Percentiles rank a stretch among this genome's conserved stretches.
Evolutionary conservation across 2,888 invertebrate genomes (phyloP).

Genomic region (Neocrepidodera transversa): DNA sequence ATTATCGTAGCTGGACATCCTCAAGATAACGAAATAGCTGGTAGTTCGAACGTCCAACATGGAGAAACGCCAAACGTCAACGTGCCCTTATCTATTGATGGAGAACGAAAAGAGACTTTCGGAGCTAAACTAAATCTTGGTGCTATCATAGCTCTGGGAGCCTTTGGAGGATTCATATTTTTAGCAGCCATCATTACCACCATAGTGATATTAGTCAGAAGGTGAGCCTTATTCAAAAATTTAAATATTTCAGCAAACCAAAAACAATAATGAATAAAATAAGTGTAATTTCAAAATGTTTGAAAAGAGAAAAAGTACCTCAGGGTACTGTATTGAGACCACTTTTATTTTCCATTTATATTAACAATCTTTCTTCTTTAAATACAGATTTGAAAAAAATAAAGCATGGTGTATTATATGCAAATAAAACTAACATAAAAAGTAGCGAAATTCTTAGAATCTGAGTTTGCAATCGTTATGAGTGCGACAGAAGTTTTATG

Average conservation of each 20-base stretch:
- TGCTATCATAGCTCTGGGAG: constrained; percentile 87
- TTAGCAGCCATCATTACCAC: constrained; percentile 89
- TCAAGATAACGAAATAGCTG: constrained; percentile 79
- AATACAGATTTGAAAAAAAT: too few species aligned
- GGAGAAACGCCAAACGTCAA: constrained; percentile 74
- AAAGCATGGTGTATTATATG: too few species aligned
- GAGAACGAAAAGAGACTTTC: constrained; percentile 65
- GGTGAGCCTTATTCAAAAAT: constrained; percentile 66
- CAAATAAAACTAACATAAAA: too few species aligned
- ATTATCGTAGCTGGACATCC: constrained; percentile 67
- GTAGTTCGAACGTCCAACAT: constrained; percentile 62
- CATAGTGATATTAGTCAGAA: constrained; percentile 84
- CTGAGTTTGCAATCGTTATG: too few species aligned
- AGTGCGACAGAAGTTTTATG: too few species aligned
- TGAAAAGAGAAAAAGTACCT: too few species aligned
- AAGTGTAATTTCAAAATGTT: background rate
- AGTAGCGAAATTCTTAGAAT: too few species aligned
- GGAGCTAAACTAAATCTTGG: constrained; percentile 82
- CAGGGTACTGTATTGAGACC: too few species aligned
- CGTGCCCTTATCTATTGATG: constrained; percentile 71
- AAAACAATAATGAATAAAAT: too few species aligned
- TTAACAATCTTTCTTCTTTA: too few species aligned
- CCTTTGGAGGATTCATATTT: constrained; percentile 91
- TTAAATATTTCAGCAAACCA: too few species aligned
- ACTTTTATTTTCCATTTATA: too few species aligned